Percentiles rank a stretch among this genome's conserved stretches.
phyloP scores from a whole-genome alignment of 2,888 invertebrate species.

The Xylota segnis region DNA sequence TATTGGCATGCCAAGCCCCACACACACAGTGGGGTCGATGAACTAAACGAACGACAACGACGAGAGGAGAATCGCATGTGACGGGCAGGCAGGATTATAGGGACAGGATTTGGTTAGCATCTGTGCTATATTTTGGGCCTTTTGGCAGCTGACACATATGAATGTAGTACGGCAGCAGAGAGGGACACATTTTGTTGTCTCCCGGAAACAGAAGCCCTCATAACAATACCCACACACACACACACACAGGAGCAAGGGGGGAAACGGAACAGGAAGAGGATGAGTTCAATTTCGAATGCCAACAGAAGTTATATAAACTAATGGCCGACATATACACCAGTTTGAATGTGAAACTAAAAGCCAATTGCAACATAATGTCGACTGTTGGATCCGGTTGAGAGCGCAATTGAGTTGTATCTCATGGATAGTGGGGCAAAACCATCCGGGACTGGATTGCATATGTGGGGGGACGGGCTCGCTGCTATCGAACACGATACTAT shows the following conservation, averaged over 20 bases:
- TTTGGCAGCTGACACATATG: conserved; percentile 53
- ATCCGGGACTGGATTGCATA: conserved; percentile 3
- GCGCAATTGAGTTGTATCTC: conserved; percentile 58
- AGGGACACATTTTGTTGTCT: conserved; percentile 32
- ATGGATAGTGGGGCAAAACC: conserved; percentile 35
- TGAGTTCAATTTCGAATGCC: conserved; percentile 59
- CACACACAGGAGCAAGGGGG: not conserved
- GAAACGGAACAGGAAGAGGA: conserved; percentile 18
- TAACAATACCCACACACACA: not conserved
- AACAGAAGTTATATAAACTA: conserved; percentile 65
- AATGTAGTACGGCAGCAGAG: not conserved
- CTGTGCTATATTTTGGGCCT: conserved; percentile 41
- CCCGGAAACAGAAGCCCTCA: conserved; percentile 25
- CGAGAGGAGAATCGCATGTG: not conserved
- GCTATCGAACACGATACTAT: not conserved
- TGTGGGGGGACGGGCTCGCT: no score
- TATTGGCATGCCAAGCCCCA: conserved; percentile 42
- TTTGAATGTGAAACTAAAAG: conserved; percentile 66
- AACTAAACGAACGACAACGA: conserved; percentile 14
- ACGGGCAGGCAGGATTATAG: conserved; percentile 23
- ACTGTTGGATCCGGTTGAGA: conserved; percentile 53
- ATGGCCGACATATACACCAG: conserved; percentile 52
- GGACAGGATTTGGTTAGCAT: conserved; percentile 37
- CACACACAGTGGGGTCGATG: conserved; percentile 25
- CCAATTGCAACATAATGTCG: conserved; percentile 64